phyloP scores from a whole-genome alignment of 2,797 vertebrate genomes.

The Gallirallus australis region DNA sequence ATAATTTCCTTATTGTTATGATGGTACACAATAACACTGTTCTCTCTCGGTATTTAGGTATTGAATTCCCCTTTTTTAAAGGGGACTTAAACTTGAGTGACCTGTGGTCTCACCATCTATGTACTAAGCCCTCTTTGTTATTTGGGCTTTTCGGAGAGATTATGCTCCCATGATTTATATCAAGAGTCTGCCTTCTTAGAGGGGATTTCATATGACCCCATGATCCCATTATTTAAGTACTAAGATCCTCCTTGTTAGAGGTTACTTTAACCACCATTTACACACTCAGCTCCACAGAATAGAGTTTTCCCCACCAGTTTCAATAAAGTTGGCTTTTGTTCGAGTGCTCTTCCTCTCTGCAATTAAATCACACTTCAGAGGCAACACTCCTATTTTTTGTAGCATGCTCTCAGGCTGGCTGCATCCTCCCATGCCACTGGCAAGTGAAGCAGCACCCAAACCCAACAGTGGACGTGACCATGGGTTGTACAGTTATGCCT shows the following conservation, averaged over 20 bases:
- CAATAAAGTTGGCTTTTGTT: slow-evolving; percentile 50
- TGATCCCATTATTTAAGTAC: slow-evolving; percentile 60
- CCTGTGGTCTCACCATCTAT: slow-evolving; percentile 16
- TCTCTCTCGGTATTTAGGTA: slow-evolving; percentile 39
- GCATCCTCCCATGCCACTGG: background rate
- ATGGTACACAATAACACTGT: slow-evolving; percentile 20
- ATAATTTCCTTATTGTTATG: slow-evolving; percentile 50
- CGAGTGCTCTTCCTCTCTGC: background rate
- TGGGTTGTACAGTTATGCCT: accelerated
- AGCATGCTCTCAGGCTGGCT: background rate
- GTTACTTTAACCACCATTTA: slow-evolving; percentile 44
- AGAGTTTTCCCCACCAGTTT: background rate
- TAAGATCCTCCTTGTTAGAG: slow-evolving; percentile 50
- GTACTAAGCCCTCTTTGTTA: slow-evolving; percentile 63
- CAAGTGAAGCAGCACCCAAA: background rate
- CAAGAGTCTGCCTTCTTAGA: slow-evolving; percentile 39
- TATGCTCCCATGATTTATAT: slow-evolving; percentile 51
- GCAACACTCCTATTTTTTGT: background rate
- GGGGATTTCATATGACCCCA: slow-evolving; percentile 49
- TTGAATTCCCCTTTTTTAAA: slow-evolving; percentile 54
- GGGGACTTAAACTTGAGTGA: slow-evolving; percentile 42
- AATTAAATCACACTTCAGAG: background rate
- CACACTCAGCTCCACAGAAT: background rate
- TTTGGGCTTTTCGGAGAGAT: slow-evolving; percentile 46
- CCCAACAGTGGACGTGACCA: accelerated